Percentiles rank a stretch among this genome's conserved stretches.
phyloP scores from a whole-genome alignment of 1,140 invertebrate genomes.

The Panagrolaimus sp. region DNA sequence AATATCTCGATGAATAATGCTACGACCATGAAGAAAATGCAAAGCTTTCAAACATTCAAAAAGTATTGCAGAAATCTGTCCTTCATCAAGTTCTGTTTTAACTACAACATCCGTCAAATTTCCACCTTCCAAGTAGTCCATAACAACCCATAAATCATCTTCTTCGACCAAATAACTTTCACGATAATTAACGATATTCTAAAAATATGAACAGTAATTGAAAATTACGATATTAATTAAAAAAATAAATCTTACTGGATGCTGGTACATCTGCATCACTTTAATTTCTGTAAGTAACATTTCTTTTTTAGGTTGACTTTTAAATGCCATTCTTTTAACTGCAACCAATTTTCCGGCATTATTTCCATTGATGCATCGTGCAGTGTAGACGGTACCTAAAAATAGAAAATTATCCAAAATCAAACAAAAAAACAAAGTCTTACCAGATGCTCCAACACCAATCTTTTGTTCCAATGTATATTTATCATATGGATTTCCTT shows the following conservation, averaged over 20 bases:
- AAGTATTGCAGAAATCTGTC: constrained; percentile 59
- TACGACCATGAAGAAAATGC: constrained; percentile 54
- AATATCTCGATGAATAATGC: constrained; percentile 58
- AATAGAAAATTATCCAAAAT: no score
- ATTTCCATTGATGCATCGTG: constrained; percentile 51
- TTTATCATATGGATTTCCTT: constrained; percentile 46
- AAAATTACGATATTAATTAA: constrained; percentile 27
- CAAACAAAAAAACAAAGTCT: constrained; percentile 9
- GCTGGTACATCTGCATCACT: constrained; percentile 59
- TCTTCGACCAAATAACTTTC: constrained; percentile 58
- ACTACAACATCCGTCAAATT: constrained; percentile 65
- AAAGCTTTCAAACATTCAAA: constrained; percentile 54
- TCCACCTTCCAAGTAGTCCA: constrained; percentile 65
- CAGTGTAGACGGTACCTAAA: constrained; percentile 63
- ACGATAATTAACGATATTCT: constrained; percentile 64
- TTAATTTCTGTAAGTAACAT: constrained; percentile 65
- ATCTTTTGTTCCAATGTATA: constrained; percentile 56
- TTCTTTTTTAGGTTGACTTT: constrained; percentile 65
- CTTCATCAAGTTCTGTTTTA: constrained; percentile 64
- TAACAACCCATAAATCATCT: constrained; percentile 65
- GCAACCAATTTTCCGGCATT: constrained; percentile 60
- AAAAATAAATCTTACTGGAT: constrained; percentile 32
- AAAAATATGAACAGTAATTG: constrained; percentile 61
- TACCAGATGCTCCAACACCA: constrained; percentile 51
- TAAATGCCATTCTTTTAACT: constrained; percentile 64